Evolutionary conservation across 1,140 invertebrate genomes (phyloP).

Genomic region (Sitobion miscanthi): DNA sequence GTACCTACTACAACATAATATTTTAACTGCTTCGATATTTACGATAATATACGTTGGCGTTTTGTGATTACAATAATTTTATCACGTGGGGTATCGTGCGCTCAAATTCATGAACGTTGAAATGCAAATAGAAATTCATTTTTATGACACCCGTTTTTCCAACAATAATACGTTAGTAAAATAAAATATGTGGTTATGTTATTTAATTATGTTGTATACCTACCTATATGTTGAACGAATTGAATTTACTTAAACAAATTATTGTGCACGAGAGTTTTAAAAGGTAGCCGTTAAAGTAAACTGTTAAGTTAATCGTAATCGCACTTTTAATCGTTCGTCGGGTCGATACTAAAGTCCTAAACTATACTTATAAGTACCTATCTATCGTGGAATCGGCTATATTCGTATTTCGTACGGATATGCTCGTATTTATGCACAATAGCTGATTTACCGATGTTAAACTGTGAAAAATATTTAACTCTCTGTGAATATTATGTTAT

Average conservation of each 20-base stretch:
- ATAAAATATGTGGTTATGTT: not conserved
- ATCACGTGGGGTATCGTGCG: not conserved
- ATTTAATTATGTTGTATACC: not conserved
- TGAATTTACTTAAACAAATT: not conserved
- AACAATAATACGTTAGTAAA: not conserved
- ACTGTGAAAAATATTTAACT: no score
- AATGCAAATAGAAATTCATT: not conserved
- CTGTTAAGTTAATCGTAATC: not conserved
- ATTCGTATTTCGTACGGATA: no score
- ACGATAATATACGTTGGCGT: not conserved
- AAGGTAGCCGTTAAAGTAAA: not conserved
- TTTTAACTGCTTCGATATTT: not conserved
- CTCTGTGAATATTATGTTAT: no score
- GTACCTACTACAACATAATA: not conserved
- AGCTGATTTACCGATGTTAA: no score
- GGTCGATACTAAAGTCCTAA: not conserved
- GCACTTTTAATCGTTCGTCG: not conserved
- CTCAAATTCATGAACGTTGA: not conserved
- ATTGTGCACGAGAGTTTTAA: not conserved
- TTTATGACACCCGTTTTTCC: not conserved
- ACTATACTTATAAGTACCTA: not conserved
- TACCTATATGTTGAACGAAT: not conserved
- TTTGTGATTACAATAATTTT: not conserved
- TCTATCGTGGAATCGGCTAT: not conserved
- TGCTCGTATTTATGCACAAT: no score